A percentile compares a stretch with the other conserved stretches of the same genome.
Evolutionary conservation across 2,113 vertebrate genomes (phyloP).

Genomic region (Leucopternis melanops): DNA sequence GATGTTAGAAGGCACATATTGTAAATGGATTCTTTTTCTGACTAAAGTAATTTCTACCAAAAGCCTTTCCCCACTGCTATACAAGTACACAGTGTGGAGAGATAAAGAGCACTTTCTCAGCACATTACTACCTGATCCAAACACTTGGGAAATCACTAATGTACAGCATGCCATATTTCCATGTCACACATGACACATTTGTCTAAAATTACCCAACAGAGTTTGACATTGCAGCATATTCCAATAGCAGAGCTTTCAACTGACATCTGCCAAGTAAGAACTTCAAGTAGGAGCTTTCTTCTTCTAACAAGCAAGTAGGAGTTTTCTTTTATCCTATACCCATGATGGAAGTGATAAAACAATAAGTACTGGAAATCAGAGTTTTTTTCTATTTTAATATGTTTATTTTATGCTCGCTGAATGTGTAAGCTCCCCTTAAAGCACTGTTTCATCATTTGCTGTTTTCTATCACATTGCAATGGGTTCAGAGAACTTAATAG

Average conservation of each 20-base stretch:
- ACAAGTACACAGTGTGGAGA: constrained; percentile 80
- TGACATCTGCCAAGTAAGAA: constrained; percentile 76
- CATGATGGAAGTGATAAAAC: constrained; percentile 78
- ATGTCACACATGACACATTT: constrained; percentile 87
- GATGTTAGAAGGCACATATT: constrained; percentile 92
- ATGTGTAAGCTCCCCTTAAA: constrained; percentile 63
- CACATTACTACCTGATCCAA: constrained; percentile 86
- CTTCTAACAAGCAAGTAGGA: constrained; percentile 72
- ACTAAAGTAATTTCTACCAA: constrained; percentile 89
- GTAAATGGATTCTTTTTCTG: constrained; percentile 98
- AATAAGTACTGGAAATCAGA: constrained; percentile 64
- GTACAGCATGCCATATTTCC: constrained; percentile 84
- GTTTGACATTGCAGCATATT: constrained; percentile 82
- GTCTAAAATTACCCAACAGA: constrained; percentile 89
- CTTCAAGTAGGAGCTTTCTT: constrained; percentile 78
- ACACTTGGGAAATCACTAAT: constrained; percentile 90
- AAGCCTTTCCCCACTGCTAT: constrained; percentile 79
- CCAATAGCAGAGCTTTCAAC: constrained; percentile 82
- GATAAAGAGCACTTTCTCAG: constrained; percentile 87
- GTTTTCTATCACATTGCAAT: constrained; percentile 11
- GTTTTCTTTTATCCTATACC: constrained; percentile 82
- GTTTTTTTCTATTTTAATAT: constrained; percentile 61
- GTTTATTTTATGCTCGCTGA: constrained; percentile 69
- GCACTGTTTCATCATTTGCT: constrained; percentile 22
- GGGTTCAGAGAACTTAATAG: constrained; percentile 44